Conservation (phyloP, 1,140 invertebrate species). For the Akabosia matsudoensis region DNA sequence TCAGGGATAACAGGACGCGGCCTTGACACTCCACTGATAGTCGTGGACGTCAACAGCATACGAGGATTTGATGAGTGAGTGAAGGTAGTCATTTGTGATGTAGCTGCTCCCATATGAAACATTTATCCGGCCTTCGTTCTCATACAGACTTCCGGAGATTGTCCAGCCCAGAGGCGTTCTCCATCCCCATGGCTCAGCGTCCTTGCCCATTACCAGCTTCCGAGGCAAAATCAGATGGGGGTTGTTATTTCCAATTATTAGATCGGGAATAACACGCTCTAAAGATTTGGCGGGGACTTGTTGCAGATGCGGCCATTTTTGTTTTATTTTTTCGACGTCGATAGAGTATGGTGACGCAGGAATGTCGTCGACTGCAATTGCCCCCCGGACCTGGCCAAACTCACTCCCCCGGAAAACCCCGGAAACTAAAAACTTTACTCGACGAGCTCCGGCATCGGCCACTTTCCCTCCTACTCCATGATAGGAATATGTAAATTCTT, state of each 20-base stretch:
- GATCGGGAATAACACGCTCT: neutral
- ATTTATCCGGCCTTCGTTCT: neutral
- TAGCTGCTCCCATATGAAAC: neutral
- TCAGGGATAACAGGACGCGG: too few relatives aligned
- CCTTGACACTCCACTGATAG: too few relatives aligned
- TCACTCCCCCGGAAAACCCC: too few relatives aligned
- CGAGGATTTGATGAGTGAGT: conserved; percentile 16
- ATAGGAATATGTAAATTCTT: neutral
- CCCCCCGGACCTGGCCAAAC: too few relatives aligned
- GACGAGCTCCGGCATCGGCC: too few relatives aligned
- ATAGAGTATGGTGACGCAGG: too few relatives aligned
- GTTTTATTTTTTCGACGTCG: neutral
- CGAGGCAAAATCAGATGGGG: neutral
- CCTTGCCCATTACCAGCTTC: neutral
- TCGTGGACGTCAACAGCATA: conserved; percentile 28
- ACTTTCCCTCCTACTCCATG: neutral
- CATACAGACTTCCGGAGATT: neutral
- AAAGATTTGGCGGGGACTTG: neutral
- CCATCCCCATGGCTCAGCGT: neutral
- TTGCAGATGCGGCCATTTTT: neutral
- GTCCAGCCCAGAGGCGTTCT: neutral
- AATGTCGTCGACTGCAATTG: too few relatives aligned
- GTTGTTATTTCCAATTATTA: neutral
- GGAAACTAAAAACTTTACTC: too few relatives aligned
- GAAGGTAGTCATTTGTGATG: neutral